Evolutionary conservation across 2,113 vertebrate species (phyloP), one percentile per base, ranked within the genome.

Genomic region (Catharus bicknelli): DNA sequence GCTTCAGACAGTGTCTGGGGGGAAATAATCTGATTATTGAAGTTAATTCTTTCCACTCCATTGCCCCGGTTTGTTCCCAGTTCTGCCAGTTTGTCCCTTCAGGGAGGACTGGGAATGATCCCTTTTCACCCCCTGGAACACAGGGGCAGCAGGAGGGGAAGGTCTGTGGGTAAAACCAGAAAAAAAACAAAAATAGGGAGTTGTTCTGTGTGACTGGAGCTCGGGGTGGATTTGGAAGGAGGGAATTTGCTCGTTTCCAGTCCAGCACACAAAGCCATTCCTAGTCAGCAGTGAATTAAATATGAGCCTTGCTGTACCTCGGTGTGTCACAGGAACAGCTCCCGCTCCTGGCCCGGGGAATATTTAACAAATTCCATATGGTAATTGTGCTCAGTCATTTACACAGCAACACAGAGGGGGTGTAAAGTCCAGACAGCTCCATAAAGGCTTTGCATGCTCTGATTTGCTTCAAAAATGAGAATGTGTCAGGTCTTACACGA

Each of bases 271-370:
- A 89, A 75, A 79, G 83, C 57, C 74, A 5, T 88, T 69, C 43
- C 83, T 34, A 4, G 47, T 67, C 80, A 83, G 32, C 40, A 59
- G 50, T 94, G 83, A 94, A 96, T 93, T 81, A 95, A 92, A 83
- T 5, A 87, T 11, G 63, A 95, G 78, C 34, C 21, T 50, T 83
- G 62, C 80, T 83, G 27, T 19, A 21, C 77, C 91, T 58, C 13
- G 11, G 6, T 42, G 73, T 84, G 74, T 59, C 66, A 10, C 53
- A 3, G 5, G 30, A 11, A 15, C 30, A 10, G 82, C 25, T 78
- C 47, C 63, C 7, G n/a, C 66, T 36, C 32, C 59, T 5, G 59
- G 47, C 48, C 48, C 2, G 30, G 1, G 2, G 29, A 36, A n/a
- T 25, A 17, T 27, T 53, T 7, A 50, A 42, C 67, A 62, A 89